Evolutionary conservation across 1,140 invertebrate species (phyloP).

Genomic region (Drosophila aff.): DNA sequence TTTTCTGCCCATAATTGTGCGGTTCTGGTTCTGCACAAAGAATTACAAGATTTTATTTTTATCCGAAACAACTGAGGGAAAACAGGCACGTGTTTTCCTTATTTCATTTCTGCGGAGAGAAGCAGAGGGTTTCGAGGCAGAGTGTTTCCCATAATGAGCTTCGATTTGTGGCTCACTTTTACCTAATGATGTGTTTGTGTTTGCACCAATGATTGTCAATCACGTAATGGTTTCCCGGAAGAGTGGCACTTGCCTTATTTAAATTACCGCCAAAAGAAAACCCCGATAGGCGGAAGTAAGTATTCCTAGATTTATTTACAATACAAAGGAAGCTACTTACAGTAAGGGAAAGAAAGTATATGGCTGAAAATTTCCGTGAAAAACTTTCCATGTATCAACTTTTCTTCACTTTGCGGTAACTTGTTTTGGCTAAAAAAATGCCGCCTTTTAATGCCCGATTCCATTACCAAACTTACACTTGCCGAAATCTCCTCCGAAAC

Average conservation of each 20-base stretch:
- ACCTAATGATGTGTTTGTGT: constrained; percentile 39
- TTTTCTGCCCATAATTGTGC: constrained; percentile 74
- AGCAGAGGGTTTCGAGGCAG: neutral
- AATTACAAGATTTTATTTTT: constrained; percentile 58
- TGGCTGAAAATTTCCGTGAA: neutral
- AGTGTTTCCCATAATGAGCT: constrained; percentile 51
- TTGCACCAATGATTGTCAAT: constrained; percentile 38
- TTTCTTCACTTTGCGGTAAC: constrained; percentile 6
- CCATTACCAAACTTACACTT: constrained; percentile 16
- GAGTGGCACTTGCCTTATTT: constrained; percentile 21
- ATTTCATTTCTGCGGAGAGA: neutral
- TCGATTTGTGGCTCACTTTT: constrained; percentile 34
- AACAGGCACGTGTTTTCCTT: constrained; percentile 57
- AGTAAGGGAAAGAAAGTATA: neutral
- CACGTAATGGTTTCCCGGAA: constrained; percentile 30
- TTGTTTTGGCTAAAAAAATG: neutral
- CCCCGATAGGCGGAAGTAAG: neutral
- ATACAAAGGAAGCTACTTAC: neutral
- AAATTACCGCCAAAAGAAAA: constrained; percentile 13
- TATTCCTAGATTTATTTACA: constrained; percentile 14
- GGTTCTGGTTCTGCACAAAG: constrained; percentile 33
- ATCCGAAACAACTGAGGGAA: constrained; percentile 36
- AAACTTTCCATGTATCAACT: neutral
- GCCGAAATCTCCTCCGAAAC: constrained; percentile 8
- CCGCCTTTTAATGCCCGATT: constrained; percentile 12